phyloP scores from a whole-genome alignment of 2,888 invertebrate genomes.

The Formica aserva region DNA sequence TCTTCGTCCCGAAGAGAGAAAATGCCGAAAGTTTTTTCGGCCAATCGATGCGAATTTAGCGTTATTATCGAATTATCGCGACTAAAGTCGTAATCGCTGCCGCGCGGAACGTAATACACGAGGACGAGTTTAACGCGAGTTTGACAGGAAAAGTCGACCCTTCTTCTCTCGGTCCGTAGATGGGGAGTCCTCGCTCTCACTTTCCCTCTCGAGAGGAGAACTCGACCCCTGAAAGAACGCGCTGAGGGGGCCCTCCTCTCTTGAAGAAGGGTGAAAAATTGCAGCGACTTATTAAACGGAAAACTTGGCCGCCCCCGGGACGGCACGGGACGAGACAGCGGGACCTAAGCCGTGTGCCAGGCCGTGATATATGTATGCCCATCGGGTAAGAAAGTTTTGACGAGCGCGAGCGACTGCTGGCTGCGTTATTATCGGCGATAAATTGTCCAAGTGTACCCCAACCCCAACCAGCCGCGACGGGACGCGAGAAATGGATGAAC shows the following conservation, averaged over 20 bases:
- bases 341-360: conserved; percentile 63
- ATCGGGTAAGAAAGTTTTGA: conserved; percentile 75
- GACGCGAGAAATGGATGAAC: conserved; percentile 39
- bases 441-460: conserved; percentile 67
- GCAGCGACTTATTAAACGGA: conserved; percentile 84
- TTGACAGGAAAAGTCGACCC: conserved; percentile 68
- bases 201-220: conserved; percentile 39
- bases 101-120: conserved; percentile 39
- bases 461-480: conserved; percentile 26
- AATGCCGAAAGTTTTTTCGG: conserved; percentile 12
- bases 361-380: conserved; percentile 78
- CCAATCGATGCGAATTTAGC: conserved; percentile 35
- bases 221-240: conserved; percentile 44
- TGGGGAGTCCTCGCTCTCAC: conserved; percentile 13
- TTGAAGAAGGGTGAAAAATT: conserved; percentile 81
- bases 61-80: conserved; percentile 54
- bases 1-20: background rate
- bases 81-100: conserved; percentile 48
- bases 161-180: conserved; percentile 38
- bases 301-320: conserved; percentile 77
- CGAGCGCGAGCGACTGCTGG: conserved; percentile 71
- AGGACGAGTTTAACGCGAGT: conserved; percentile 73
- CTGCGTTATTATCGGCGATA: conserved; percentile 76
- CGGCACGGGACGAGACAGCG: conserved; percentile 60
- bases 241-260: conserved; percentile 28